Evolutionary conservation across 2,888 invertebrate species (phyloP).

Genomic region (Melanotus villosus): DNA sequence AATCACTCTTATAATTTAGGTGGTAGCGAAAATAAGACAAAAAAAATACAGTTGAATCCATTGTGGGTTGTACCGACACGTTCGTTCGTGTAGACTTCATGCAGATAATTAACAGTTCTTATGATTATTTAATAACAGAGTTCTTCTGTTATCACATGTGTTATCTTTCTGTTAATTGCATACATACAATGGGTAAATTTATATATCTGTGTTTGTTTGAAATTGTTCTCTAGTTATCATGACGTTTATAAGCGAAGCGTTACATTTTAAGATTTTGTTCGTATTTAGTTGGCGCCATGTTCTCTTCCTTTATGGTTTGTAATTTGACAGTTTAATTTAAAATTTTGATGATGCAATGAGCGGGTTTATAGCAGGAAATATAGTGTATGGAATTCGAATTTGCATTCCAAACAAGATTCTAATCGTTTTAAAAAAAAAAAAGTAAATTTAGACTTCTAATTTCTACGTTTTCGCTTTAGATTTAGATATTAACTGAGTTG

Average conservation of each 20-base stretch:
- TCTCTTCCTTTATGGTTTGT: too few species aligned
- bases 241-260: not conserved
- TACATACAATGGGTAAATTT: not conserved
- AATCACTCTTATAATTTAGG: not conserved
- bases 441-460: too few species aligned
- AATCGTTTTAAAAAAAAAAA: too few species aligned
- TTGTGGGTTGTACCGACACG: slow-evolving; percentile 24
- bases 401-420: too few species aligned
- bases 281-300: too few species aligned
- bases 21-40: not conserved
- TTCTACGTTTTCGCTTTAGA: too few species aligned
- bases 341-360: too few species aligned
- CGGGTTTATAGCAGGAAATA: too few species aligned
- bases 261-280: too few species aligned
- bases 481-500: too few species aligned
- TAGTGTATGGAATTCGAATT: too few species aligned
- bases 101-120: slow-evolving; percentile 13
- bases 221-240: not conserved
- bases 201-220: not conserved
- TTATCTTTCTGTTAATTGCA: slow-evolving; percentile 5
- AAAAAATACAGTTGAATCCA: slow-evolving; percentile 17
- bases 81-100: slow-evolving; percentile 18
- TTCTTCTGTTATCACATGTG: slow-evolving; percentile 21
- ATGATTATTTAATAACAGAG: slow-evolving; percentile 29
- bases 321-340: too few species aligned